These are phyloP conservation scores for Enhydra lutris DNA, from an alignment of 2,113 vertebrate species.

Conservation along the genomic window DNA sequence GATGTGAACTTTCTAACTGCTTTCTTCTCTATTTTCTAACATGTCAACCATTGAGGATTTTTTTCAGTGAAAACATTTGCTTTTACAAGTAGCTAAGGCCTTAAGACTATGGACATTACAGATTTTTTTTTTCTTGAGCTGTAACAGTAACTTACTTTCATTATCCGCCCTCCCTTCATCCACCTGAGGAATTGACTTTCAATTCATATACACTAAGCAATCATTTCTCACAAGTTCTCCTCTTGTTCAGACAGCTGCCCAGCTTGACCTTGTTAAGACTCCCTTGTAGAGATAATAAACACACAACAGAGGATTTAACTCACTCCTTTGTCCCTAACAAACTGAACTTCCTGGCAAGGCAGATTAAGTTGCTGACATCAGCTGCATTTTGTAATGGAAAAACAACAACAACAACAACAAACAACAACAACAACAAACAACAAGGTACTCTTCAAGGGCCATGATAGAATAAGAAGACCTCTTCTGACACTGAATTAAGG, in stretches of 20 bases:
- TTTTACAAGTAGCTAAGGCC: not conserved
- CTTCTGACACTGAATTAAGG: not conserved
- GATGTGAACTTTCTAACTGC: not conserved
- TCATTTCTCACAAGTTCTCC: not conserved
- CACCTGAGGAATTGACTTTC: not conserved
- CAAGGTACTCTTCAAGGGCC: not conserved
- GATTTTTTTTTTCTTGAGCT: not conserved
- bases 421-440: not conserved
- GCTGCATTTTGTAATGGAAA: not conserved
- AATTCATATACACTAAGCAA: not conserved
- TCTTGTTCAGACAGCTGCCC: not conserved
- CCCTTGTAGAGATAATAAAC: conserved; percentile 5
- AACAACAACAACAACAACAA: not conserved
- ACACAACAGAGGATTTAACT: not conserved
- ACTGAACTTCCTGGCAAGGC: not conserved
- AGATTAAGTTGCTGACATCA: conserved; percentile 6
- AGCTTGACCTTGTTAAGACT: not conserved
- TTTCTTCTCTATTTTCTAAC: not conserved
- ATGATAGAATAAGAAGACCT: not conserved
- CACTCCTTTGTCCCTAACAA: conserved; percentile 3
- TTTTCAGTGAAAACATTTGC: not conserved
- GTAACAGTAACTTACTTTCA: not conserved
- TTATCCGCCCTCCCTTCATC: not conserved
- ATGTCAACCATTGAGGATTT: not conserved
- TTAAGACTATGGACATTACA: not conserved